Evolutionary conservation across 2,113 vertebrate species (phyloP).

Genomic region (Bujurquina vittata): DNA sequence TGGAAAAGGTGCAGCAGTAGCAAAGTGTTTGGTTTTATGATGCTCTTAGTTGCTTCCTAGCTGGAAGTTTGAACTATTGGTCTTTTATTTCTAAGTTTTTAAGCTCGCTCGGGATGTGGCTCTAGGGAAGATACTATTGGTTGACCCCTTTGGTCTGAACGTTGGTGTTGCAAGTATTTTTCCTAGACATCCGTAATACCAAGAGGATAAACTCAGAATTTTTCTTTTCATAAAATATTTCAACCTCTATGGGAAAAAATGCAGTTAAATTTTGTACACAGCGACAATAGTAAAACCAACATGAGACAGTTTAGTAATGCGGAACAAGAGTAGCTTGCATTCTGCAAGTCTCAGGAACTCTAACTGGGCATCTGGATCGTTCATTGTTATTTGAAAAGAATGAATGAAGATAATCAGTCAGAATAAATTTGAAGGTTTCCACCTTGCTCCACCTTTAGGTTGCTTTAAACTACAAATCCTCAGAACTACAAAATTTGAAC

Average conservation of each 20-base stretch:
- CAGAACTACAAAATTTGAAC: not conserved
- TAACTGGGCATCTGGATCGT: not conserved
- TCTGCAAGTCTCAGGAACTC: not conserved
- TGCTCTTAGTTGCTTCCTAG: constrained; percentile 3
- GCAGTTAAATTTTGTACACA: not conserved
- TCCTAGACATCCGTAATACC: not conserved
- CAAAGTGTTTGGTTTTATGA: constrained; percentile 40
- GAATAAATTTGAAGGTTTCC: not conserved
- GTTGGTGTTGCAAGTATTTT: not conserved
- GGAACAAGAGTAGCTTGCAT: too few relatives aligned
- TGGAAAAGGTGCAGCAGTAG: constrained; percentile 34
- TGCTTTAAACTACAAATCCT: not conserved
- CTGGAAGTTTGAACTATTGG: constrained; percentile 22
- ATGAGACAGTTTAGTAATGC: too few relatives aligned
- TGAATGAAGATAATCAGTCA: not conserved
- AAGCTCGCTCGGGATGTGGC: not conserved
- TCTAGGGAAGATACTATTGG: not conserved
- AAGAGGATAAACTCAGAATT: not conserved
- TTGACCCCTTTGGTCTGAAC: not conserved
- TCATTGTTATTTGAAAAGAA: not conserved
- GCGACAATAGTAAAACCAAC: too few relatives aligned
- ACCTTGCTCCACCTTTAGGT: not conserved
- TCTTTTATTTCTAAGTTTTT: not conserved
- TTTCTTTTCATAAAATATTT: not conserved
- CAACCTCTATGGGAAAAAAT: not conserved